Evolutionary conservation across 2,888 invertebrate species (phyloP), one percentile per base, ranked within the genome.

Genomic region (Macaria notata): DNA sequence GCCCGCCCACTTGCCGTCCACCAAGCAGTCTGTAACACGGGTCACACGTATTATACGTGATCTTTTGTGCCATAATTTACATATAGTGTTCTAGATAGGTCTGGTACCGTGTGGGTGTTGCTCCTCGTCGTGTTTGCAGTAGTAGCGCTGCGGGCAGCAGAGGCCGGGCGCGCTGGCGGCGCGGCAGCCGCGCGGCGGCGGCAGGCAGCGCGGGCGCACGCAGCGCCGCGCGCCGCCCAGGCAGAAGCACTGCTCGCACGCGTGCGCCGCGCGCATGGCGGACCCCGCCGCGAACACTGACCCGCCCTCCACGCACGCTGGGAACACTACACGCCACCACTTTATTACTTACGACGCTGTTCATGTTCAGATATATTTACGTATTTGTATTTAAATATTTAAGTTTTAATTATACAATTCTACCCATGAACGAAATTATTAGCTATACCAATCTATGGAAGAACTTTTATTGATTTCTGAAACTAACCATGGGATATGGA

Each of bases 231-330:
- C 88, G 4, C 96, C 96, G 36, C 92, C 89, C 69, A 96, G 94
- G 78, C 97, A 97, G 88, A 96, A 97, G 86, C 97, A 97, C 83
- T 96, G 96, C 83, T 96, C 95, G 86, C 97, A 97, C n/a, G 95
- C 93, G 60, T 94, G 93, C 19, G 94, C 93, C 4, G 95, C 94
- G 66, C 94, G 93, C 95, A 97, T 95, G 5, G 97, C 97, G 4
- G 97, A 97, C 3, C 96, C 96, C 48, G 95, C 95, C 19, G 94
- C 95, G 84, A 94, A 96, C 68, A 95, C 88, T 31, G 94, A 94
- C 38, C 95, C 96, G 68, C 94, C 94, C 68, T 93, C 92, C 73
- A 94, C 87, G 81, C 96, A 96, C 68, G 94, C 95, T 94, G 88
- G 77, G 78, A 84, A 78, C 67, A 81, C 86, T 83, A 72, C 63